Evolutionary conservation across 2,113 vertebrate genomes (phyloP).

Genomic region (Herpailurus yagouaroundi): DNA sequence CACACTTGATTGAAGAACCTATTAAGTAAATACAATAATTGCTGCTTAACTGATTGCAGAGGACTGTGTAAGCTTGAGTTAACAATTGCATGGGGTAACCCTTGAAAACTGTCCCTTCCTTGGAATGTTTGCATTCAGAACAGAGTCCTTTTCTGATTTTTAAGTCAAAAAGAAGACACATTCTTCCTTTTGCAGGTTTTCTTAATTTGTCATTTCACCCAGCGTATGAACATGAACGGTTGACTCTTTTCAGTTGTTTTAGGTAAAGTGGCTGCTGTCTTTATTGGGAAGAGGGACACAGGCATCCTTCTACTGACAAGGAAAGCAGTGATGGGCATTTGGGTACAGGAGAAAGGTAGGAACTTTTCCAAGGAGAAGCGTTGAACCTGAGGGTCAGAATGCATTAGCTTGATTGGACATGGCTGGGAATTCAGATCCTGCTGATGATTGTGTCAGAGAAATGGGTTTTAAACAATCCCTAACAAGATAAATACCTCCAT

Average conservation of each 20-base stretch:
- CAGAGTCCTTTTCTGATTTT: neutral
- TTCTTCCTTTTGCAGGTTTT: accelerated
- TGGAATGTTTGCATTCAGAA: neutral
- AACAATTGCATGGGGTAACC: neutral
- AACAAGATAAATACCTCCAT: accelerated
- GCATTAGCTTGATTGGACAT: neutral
- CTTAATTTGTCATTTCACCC: neutral
- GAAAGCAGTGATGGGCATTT: too few species aligned
- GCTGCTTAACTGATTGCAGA: neutral
- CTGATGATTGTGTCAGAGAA: neutral
- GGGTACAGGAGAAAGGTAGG: accelerated
- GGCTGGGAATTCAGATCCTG: neutral
- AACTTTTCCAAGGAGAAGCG: accelerated
- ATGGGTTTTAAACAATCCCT: neutral
- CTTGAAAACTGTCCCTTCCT: neutral
- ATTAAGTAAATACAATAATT: too few species aligned
- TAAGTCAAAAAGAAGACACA: neutral
- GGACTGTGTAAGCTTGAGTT: accelerated
- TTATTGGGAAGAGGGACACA: accelerated
- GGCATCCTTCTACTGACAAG: neutral
- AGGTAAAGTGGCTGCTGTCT: neutral
- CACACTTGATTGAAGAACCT: neutral
- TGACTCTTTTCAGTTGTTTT: accelerated
- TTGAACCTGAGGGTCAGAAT: neutral
- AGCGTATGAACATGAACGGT: accelerated